Evolutionary conservation across 2,797 vertebrate genomes (phyloP), one percentile per base, ranked within the genome.

Genomic region (Setipinna tenuifilis): DNA sequence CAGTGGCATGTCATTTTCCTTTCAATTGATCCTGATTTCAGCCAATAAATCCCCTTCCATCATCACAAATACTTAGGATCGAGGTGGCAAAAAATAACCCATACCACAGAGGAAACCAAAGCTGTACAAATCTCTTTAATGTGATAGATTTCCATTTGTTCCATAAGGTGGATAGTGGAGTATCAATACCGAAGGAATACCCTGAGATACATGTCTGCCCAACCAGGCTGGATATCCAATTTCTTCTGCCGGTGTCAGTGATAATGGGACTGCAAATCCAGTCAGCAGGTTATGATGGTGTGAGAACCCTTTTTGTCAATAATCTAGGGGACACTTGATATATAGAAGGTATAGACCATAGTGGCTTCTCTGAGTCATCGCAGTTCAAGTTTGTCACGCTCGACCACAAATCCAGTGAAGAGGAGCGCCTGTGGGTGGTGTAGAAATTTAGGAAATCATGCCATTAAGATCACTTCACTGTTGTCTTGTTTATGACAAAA

Each of bases 1-100:
- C 88, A 88, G 90, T 87, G 82, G 84, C 41, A 21, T 88, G 90
- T 94, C 89, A 95, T 92, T 92, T 84, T 84, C 28, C 61, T 82
- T 41, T 35, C 91, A 92, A 93, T 90, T 91, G 91, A 86, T 83
- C 86, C 85, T 89, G 89, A 93, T 91, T 91, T 87, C 82, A 57
- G 86, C 83, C 44, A 16, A 87, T 86, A 87, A 83, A 87, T 87
- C 50, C 59, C 83, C 59, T 81, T 80, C 84, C 62, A 61, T 85
- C 84, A 80, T 90, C 61, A 58, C 71, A 21, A 83, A 87, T 87
- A 82, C 57, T 31, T 21, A n/a, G 6, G 17, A 7, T 82, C 35
- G 2, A 71, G 11, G 25, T 16, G 65, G 28, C 28, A 35, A 31
- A 71, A 71, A 41, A 41, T 5, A 41, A 5, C 35, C 50, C 3